Evolutionary conservation across 2,797 vertebrate species (phyloP).

Genomic region (Rhabdophis nuchalis): DNA sequence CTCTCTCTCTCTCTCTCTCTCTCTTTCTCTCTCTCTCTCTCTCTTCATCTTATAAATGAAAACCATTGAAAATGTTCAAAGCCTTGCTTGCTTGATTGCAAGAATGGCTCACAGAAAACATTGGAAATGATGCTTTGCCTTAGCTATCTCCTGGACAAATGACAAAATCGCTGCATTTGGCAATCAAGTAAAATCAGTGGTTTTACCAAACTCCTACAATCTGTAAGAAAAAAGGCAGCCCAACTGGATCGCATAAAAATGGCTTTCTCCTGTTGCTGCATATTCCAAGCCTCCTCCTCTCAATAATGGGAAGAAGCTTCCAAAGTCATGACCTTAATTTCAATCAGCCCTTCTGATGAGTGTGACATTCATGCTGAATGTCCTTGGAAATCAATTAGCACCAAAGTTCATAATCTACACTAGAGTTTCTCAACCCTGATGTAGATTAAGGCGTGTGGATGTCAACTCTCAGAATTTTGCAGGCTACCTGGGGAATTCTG

Average conservation of each 20-base stretch:
- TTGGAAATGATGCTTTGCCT: not conserved
- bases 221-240: not conserved
- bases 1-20: fast-evolving
- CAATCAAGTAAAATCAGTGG: not conserved
- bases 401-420: not conserved
- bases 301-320: not conserved
- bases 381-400: not conserved
- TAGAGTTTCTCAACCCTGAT: not conserved
- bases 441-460: not conserved
- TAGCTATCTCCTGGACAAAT: not conserved
- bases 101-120: not conserved
- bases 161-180: not conserved
- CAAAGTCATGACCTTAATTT: not conserved
- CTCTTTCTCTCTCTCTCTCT: fast-evolving
- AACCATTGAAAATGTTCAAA: conserved; percentile 4
- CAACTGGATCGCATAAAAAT: not conserved
- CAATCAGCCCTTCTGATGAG: not conserved
- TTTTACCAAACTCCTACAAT: not conserved
- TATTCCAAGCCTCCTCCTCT: not conserved
- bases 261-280: not conserved
- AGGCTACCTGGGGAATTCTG: not conserved
- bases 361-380: not conserved
- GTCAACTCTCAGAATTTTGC: not conserved
- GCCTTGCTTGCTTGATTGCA: conserved; percentile 6
- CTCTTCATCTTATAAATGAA: not conserved